phyloP scores from a whole-genome alignment of 2,113 vertebrate species.

The Channa maculata region DNA sequence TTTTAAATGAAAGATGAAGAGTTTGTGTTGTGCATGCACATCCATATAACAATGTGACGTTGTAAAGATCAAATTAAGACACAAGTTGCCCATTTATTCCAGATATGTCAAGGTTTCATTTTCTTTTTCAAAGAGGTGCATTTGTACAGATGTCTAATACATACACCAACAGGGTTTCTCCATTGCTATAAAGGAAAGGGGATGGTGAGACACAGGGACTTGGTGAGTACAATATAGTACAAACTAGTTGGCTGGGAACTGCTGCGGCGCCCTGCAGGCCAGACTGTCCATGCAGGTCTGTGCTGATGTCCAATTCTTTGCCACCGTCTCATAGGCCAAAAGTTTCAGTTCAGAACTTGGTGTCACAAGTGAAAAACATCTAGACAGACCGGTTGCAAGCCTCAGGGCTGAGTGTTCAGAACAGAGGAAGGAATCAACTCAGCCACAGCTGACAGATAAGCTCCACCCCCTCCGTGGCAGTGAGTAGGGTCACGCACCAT shows the following conservation, averaged over 20 bases:
- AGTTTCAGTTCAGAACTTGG: slow-evolving; percentile 61
- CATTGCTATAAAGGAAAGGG: slow-evolving; percentile 73
- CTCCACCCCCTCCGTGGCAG: slow-evolving; percentile 66
- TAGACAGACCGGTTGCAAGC: slow-evolving; percentile 56
- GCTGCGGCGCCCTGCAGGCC: slow-evolving; percentile 54
- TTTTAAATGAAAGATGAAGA: too few species aligned
- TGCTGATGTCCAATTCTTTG: slow-evolving; percentile 60
- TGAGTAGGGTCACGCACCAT: slow-evolving; percentile 55
- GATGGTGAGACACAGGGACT: slow-evolving; percentile 73
- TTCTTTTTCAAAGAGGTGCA: slow-evolving; percentile 80
- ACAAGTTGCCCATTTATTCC: slow-evolving; percentile 65
- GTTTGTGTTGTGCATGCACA: not conserved
- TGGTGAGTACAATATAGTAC: slow-evolving; percentile 80
- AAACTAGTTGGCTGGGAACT: slow-evolving; percentile 77
- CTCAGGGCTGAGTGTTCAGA: slow-evolving; percentile 64
- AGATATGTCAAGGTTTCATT: slow-evolving; percentile 83
- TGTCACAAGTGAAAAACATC: slow-evolving; percentile 54
- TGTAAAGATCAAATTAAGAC: slow-evolving; percentile 65
- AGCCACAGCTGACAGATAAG: slow-evolving; percentile 53
- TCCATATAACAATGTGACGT: not conserved
- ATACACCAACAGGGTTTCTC: slow-evolving; percentile 78
- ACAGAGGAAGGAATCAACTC: slow-evolving; percentile 48
- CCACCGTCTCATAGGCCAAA: slow-evolving; percentile 22
- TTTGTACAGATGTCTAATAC: slow-evolving; percentile 82
- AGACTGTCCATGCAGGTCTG: slow-evolving; percentile 60